These are phyloP conservation scores for Aricia artaxerxes DNA, from an alignment of 2,888 invertebrate species.

Conservation along the genomic window DNA sequence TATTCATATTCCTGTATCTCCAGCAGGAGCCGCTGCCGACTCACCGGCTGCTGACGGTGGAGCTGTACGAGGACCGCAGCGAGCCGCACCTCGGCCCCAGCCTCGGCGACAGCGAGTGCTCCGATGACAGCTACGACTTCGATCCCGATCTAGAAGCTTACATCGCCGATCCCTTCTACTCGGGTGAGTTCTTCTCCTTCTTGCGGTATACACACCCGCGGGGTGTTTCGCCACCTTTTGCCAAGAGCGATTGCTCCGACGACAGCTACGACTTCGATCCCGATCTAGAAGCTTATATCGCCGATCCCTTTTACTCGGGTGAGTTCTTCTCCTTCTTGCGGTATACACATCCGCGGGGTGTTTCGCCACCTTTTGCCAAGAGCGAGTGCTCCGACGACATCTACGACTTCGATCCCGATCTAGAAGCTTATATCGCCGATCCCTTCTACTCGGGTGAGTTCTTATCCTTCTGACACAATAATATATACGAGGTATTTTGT, in stretches of 20 bases:
- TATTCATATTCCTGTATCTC: neutral
- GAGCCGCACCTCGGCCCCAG: conserved; percentile 65
- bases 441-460: neutral
- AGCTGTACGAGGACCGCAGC: conserved; percentile 60
- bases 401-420: conserved; percentile 60
- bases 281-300: conserved; percentile 48
- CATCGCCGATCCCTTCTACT: neutral
- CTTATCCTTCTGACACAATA: neutral
- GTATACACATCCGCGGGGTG: neutral
- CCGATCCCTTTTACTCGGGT: neutral
- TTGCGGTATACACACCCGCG: neutral
- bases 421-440: conserved; percentile 41
- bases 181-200: neutral
- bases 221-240: neutral
- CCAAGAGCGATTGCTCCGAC: conserved; percentile 48
- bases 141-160: conserved; percentile 53
- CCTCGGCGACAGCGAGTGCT: conserved; percentile 63
- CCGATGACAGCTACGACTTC: conserved; percentile 62
- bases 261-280: conserved; percentile 62
- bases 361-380: neutral
- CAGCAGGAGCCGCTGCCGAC: conserved; percentile 46
- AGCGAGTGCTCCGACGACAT: conserved; percentile 55
- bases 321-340: neutral
- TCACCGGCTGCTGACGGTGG: conserved; percentile 56
- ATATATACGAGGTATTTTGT: neutral